A percentile compares a stretch with the other conserved stretches of the same genome.
phyloP scores from a whole-genome alignment of 2,113 vertebrate species.

The Laticauda colubrina region DNA sequence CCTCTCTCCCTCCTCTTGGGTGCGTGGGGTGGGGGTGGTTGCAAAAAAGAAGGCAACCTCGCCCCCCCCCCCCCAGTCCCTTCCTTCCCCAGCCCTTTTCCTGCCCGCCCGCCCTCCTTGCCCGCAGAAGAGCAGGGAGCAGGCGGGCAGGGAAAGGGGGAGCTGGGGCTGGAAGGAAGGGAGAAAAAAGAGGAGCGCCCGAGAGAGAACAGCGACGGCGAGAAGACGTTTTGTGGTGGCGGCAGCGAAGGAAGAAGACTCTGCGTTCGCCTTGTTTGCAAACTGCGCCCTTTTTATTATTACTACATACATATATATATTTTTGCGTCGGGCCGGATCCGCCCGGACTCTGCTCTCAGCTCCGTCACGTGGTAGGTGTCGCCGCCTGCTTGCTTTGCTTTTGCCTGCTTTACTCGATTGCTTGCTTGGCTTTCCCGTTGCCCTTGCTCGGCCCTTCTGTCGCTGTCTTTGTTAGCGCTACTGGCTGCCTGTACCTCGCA shows the following conservation, averaged over 20 bases:
- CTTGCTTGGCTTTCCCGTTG: slow-evolving; percentile 53
- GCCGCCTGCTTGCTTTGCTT: slow-evolving; percentile 65
- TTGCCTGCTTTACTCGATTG: slow-evolving; percentile 44
- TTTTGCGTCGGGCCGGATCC: slow-evolving; percentile 75
- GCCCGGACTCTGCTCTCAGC: slow-evolving; percentile 83
- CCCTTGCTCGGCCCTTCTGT: slow-evolving; percentile 57
- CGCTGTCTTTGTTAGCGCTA: slow-evolving; percentile 80
- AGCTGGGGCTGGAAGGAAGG: slow-evolving; percentile 31
- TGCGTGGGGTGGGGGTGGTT: slow-evolving; percentile 19
- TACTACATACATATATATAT: background rate
- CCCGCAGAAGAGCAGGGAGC: slow-evolving; percentile 42
- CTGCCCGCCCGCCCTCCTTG: slow-evolving; percentile 52
- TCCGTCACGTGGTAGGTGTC: slow-evolving; percentile 95
- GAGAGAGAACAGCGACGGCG: background rate
- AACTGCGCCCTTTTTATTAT: slow-evolving; percentile 82
- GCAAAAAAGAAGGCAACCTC: slow-evolving; percentile 4
- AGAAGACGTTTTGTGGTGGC: background rate
- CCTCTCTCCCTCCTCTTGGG: background rate
- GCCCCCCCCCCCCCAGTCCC: background rate
- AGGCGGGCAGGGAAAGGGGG: slow-evolving; percentile 62
- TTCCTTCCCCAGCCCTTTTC: slow-evolving; percentile 29
- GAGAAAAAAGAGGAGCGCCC: background rate
- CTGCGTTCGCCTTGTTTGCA: slow-evolving; percentile 62
- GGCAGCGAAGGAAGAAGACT: slow-evolving; percentile 56
- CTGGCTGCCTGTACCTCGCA: slow-evolving; percentile 45